A percentile compares a stretch with the other conserved stretches of the same genome.
Conservation (phyloP, 2,113 vertebrate species). For the Menura novaehollandiae region DNA sequence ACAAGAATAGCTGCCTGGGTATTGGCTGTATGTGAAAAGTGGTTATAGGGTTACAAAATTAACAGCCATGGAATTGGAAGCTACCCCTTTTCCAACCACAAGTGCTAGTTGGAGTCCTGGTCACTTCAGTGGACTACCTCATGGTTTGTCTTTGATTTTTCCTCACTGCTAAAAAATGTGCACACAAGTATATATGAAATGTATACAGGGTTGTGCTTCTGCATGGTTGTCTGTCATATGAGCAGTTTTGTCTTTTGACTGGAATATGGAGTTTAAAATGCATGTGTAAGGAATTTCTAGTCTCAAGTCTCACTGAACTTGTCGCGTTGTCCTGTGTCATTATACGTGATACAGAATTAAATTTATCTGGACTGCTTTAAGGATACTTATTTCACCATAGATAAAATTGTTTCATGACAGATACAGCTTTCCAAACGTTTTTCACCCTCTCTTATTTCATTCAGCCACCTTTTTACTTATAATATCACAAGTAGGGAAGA, state of each 20-base stretch:
- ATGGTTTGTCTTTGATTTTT: background rate
- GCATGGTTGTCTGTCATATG: accelerated
- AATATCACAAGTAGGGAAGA: background rate
- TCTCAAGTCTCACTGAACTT: background rate
- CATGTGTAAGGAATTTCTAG: background rate
- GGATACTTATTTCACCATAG: background rate
- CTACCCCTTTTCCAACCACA: background rate
- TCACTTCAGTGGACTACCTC: background rate
- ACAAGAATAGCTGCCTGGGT: background rate
- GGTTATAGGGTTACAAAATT: background rate
- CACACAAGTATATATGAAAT: background rate
- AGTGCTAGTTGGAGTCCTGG: background rate
- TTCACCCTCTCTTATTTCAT: accelerated
- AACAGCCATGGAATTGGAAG: background rate
- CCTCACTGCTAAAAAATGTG: background rate
- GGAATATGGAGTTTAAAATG: background rate
- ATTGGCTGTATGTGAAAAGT: background rate
- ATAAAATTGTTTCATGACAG: background rate
- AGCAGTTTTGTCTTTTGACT: background rate
- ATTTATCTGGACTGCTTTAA: background rate
- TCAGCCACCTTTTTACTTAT: background rate
- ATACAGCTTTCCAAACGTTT: background rate
- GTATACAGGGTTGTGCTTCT: background rate
- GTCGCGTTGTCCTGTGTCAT: background rate
- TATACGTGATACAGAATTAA: background rate